A percentile compares a stretch with the other conserved stretches of the same genome.
These are phyloP conservation scores for Baccha elongata DNA, from an alignment of 2,888 invertebrate genomes.

Conservation along the genomic window DNA sequence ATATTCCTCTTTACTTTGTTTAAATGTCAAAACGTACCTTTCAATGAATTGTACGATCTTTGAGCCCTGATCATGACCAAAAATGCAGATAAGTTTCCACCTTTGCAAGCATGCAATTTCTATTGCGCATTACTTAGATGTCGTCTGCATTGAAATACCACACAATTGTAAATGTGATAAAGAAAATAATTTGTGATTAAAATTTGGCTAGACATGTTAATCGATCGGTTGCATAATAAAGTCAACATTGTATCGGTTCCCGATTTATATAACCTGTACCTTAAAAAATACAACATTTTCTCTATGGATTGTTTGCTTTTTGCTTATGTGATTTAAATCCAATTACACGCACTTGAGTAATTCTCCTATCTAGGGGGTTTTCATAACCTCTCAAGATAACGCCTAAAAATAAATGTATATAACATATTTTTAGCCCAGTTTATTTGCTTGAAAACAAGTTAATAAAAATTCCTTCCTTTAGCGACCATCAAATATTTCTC, in stretches of 20 bases:
- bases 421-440: neutral
- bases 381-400: no score
- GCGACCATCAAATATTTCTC: no score
- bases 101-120: neutral
- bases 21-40: neutral
- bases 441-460: neutral
- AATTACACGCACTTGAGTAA: no score
- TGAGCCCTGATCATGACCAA: no score
- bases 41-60: neutral
- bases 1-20: no score
- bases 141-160: neutral
- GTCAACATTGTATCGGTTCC: neutral
- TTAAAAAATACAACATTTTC: no score
- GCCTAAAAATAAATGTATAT: neutral
- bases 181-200: neutral
- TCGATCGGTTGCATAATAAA: neutral
- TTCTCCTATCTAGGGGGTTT: no score
- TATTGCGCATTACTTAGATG: neutral
- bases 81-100: neutral
- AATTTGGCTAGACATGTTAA: constrained; percentile 2
- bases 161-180: neutral
- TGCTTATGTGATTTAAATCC: no score
- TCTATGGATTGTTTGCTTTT: no score
- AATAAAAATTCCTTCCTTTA: no score
- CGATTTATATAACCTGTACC: no score